Evolutionary conservation across 2,797 vertebrate species (phyloP).

Genomic region (Aeoliscus strigatus): DNA sequence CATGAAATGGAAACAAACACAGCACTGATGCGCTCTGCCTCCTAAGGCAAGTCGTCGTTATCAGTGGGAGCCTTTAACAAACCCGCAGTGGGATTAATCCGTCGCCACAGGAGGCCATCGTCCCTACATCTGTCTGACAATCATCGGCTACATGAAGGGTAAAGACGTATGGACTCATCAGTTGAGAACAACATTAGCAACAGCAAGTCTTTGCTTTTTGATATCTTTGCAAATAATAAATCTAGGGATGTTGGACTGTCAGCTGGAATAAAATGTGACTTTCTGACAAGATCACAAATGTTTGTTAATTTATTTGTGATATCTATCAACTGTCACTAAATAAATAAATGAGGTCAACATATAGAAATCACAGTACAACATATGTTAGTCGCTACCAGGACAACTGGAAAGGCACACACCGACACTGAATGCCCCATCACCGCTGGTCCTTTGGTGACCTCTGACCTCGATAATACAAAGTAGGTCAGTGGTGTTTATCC

Average conservation of each 20-base stretch:
- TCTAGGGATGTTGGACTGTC: not conserved
- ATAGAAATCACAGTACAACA: no score
- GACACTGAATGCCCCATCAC: no score
- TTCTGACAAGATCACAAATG: no score
- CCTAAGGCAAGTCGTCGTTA: constrained; percentile 43
- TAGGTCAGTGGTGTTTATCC: not conserved
- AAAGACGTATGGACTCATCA: not conserved
- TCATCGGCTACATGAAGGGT: constrained; percentile 8
- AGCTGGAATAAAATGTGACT: not conserved
- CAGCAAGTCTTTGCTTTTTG: not conserved
- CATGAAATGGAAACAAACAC: constrained; percentile 35
- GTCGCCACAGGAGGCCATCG: constrained; percentile 32
- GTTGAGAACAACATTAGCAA: no score
- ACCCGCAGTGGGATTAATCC: constrained; percentile 32
- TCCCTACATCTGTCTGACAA: constrained; percentile 27
- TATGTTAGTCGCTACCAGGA: no score
- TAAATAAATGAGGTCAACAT: no score
- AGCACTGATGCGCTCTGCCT: constrained; percentile 41
- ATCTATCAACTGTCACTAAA: no score
- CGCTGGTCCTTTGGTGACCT: constrained; percentile 24
- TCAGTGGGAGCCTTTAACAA: constrained; percentile 37
- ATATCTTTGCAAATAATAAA: not conserved
- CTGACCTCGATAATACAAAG: constrained; percentile 5
- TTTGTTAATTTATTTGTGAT: no score
- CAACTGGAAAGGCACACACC: no score